Evolutionary conservation across 2,888 invertebrate genomes (phyloP).

Genomic region (Tenthredo notha): DNA sequence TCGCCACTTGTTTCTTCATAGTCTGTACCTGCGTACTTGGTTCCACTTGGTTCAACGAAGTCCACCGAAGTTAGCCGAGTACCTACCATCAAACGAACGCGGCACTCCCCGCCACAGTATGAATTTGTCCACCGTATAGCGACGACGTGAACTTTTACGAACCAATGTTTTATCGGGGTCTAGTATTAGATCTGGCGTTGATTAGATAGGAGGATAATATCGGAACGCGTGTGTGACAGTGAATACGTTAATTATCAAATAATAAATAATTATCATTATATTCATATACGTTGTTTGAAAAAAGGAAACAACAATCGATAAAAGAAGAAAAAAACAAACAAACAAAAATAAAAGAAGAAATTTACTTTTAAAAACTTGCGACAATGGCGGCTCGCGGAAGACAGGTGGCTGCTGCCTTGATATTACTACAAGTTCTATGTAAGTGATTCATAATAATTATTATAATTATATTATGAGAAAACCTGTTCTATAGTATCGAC

Average conservation of each 20-base stretch:
- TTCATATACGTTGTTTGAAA: neutral
- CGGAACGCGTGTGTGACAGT: conserved; percentile 42
- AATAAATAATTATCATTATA: neutral
- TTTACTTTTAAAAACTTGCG: conserved; percentile 19
- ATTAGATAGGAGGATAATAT: conserved; percentile 31
- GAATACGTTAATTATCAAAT: conserved; percentile 29
- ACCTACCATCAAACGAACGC: conserved; percentile 59
- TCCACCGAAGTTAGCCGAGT: conserved; percentile 67
- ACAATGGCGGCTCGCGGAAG: conserved; percentile 50
- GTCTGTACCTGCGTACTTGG: conserved; percentile 50
- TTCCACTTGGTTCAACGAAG: conserved; percentile 60
- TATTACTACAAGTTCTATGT: conserved; percentile 42
- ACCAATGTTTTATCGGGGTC: conserved; percentile 36
- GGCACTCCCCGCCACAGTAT: conserved; percentile 74
- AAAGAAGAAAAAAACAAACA: neutral
- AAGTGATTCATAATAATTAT: conserved; percentile 20
- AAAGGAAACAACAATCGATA: neutral
- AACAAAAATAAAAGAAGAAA: neutral
- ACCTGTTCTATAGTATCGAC: conserved; percentile 27
- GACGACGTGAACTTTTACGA: conserved; percentile 64
- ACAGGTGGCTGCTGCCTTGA: conserved; percentile 47
- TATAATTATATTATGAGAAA: neutral
- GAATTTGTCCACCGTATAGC: conserved; percentile 76
- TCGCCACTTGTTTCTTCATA: conserved; percentile 47
- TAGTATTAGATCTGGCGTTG: conserved; percentile 40